Evolutionary conservation across 2,113 vertebrate species (phyloP).

Genomic region (Antigone vipio): DNA sequence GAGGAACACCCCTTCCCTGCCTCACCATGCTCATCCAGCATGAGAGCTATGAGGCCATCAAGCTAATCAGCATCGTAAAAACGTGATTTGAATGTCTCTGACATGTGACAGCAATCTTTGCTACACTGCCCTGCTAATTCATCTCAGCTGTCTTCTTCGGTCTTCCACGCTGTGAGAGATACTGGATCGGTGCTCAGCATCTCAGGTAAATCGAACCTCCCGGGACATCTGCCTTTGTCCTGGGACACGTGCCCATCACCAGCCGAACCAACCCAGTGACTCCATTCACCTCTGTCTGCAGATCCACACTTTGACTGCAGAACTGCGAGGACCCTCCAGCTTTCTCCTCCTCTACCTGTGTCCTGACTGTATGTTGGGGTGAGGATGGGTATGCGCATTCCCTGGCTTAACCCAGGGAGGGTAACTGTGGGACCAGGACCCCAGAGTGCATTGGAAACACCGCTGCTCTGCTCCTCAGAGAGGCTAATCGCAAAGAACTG

Average conservation of each 20-base stretch:
- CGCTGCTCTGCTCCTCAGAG: not conserved
- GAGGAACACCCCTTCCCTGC: not conserved
- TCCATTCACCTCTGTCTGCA: not conserved
- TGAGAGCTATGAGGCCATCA: not conserved
- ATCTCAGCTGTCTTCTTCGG: not conserved
- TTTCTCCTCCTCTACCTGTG: not conserved
- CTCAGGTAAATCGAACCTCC: not conserved
- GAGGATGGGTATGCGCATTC: not conserved
- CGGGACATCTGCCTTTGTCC: not conserved
- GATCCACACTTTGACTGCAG: not conserved
- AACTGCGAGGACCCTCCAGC: not conserved
- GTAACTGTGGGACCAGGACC: not conserved
- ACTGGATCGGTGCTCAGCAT: not conserved
- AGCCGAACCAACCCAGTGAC: accelerated
- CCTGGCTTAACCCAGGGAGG: not conserved
- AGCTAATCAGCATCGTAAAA: not conserved
- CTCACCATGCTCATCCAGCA: accelerated
- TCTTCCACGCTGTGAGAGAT: not conserved
- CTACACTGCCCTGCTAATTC: not conserved
- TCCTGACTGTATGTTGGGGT: not conserved
- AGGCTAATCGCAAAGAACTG: not conserved
- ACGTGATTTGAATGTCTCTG: not conserved
- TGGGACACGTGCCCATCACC: accelerated
- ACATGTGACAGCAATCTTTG: not conserved
- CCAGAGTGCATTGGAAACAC: not conserved